Evolutionary conservation across 1,140 invertebrate species (phyloP), one percentile per base, ranked within the genome.

Genomic region (Leptinotarsa undecemlineata): DNA sequence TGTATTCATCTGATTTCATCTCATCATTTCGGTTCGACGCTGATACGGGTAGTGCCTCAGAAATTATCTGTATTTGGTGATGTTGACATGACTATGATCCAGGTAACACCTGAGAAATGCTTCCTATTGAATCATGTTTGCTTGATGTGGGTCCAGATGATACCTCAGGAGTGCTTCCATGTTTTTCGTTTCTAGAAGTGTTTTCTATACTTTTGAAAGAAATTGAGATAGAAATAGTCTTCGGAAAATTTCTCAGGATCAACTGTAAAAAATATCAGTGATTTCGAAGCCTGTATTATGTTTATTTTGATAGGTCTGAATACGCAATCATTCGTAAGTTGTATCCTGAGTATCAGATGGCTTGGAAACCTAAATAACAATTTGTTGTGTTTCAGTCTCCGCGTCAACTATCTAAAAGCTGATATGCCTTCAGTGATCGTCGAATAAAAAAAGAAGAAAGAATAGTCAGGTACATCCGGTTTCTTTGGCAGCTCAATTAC

Each of bases 321-420:
- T 13, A 76, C 74, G 51, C 74, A 76, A 72, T 71, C 71, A 72
- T 78, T 71, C 48, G 76, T 51, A 26, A 74, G 74, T 66, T 78
- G 71, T 63, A 67, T 23, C 47, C 61, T 72, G 47, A 48, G 21
- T 76, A 15, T 76, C 19, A 72, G 76, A 68, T 26, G 72, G 23
- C 3, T 78, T 57, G 72, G 72, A 42, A 76, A 69, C 42, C 76
- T 71, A 26, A 78, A n/a, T 21, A 74, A 47, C 0, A 23, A 14
- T 14, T 4, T 4, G 3, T 51, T 17, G 3, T 51, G 48, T 51
- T 23, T 51, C 48, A 51, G 4, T 11, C 48, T 3, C 48, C 2
- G n/a, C n/a, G n/a, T n/a, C n/a, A n/a, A n/a, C n/a, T n/a, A n/a
- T n/a, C n/a, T n/a, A n/a, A n/a, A n/a, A n/a, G n/a, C n/a, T n/a